Evolutionary conservation across 2,888 invertebrate species (phyloP).

Genomic region (Ecliptopera silaceata): DNA sequence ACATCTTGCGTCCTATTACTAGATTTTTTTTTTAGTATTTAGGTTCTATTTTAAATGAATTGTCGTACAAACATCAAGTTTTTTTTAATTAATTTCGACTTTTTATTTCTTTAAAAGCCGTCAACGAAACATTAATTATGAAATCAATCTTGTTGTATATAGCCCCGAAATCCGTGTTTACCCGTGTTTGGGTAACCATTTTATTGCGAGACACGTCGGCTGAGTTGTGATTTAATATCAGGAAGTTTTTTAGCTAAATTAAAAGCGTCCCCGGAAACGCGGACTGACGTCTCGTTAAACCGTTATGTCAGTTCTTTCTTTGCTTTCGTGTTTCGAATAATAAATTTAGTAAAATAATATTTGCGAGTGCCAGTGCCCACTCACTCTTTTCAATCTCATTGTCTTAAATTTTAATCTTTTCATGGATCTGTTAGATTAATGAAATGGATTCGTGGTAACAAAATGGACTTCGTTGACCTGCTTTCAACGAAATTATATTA

Average conservation of each 20-base stretch:
- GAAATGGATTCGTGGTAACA: conserved; percentile 10
- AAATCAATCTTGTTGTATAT: neutral
- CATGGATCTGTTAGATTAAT: conserved; percentile 21
- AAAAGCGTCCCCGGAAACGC: conserved; percentile 13
- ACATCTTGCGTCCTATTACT: no score
- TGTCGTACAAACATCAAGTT: no score
- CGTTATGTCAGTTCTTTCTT: conserved; percentile 16
- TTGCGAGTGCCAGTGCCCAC: conserved; percentile 13
- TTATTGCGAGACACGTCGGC: conserved; percentile 4
- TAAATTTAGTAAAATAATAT: conserved; percentile 17
- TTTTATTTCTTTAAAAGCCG: no score
- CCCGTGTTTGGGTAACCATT: neutral
- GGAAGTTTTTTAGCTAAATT: conserved; percentile 12
- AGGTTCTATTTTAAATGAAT: no score
- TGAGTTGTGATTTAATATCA: conserved; percentile 8
- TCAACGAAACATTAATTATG: no score
- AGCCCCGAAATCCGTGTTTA: neutral
- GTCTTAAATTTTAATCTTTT: conserved; percentile 24
- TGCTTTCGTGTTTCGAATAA: conserved; percentile 21
- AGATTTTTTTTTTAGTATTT: no score
- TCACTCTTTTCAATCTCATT: conserved; percentile 23
- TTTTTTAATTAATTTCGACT: no score
- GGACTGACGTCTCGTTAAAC: conserved; percentile 17
- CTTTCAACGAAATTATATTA: no score
- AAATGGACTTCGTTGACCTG: no score